Percentiles rank a stretch among this genome's conserved stretches.
Conservation (phyloP, 2,797 vertebrate genomes). For the Galagoides demidoff region DNA sequence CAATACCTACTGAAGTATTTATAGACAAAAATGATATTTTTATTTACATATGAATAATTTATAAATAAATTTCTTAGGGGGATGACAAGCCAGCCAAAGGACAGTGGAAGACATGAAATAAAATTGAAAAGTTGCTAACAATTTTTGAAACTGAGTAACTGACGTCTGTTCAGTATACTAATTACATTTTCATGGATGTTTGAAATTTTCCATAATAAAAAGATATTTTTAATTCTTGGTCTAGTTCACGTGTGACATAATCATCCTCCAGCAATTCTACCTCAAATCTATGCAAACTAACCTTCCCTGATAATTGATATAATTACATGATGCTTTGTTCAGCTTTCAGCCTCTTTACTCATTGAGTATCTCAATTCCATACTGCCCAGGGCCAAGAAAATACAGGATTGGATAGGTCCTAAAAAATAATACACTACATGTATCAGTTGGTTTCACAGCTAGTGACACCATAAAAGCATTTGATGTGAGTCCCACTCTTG, state of each 20-base stretch:
- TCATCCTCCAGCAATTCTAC: background rate
- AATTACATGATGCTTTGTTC: background rate
- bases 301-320: background rate
- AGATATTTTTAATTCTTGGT: background rate
- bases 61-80: background rate
- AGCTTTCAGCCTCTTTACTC: background rate
- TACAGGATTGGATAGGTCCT: background rate
- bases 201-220: background rate
- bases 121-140: background rate
- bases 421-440: background rate
- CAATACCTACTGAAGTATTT: background rate
- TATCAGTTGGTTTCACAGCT: background rate
- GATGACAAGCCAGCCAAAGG: background rate
- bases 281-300: background rate
- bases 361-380: background rate
- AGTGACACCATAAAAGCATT: constrained; percentile 23
- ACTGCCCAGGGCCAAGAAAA: constrained; percentile 27
- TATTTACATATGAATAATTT: background rate
- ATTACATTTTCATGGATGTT: background rate
- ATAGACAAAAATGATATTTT: background rate
- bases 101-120: background rate
- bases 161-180: background rate
- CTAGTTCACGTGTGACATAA: background rate
- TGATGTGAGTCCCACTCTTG: background rate
- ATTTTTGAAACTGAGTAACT: background rate